These are phyloP conservation scores for Origma solitaria DNA, from an alignment of 2,113 vertebrate genomes.

Conservation along the genomic window DNA sequence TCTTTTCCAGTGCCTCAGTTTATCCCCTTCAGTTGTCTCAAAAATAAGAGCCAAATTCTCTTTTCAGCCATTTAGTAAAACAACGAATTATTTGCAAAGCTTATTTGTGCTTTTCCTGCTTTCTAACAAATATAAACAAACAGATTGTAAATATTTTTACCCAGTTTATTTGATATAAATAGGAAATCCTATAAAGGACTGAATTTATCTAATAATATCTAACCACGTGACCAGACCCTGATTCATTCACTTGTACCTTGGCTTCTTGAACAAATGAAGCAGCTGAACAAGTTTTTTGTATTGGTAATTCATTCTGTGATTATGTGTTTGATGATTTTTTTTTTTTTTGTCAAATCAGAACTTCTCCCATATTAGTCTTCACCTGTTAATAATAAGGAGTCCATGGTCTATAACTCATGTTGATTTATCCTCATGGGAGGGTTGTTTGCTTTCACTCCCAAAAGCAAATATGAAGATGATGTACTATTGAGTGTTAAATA, in stretches of 20 bases:
- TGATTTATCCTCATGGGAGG: neutral
- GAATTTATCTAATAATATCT: neutral
- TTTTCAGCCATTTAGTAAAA: neutral
- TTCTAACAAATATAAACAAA: neutral
- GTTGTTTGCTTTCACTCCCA: neutral
- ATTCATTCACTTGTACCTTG: neutral
- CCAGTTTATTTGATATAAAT: neutral
- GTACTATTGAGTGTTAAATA: neutral
- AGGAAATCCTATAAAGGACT: neutral
- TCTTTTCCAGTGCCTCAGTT: neutral
- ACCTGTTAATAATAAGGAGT: neutral
- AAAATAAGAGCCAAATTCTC: neutral
- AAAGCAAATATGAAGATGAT: neutral
- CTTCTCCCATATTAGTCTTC: neutral
- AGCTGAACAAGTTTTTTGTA: neutral
- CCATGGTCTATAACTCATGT: neutral
- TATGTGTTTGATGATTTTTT: neutral
- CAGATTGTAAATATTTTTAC: neutral
- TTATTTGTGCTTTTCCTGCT: neutral
- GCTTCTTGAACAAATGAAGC: neutral
- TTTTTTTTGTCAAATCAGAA: rapidly evolving
- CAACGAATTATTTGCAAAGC: neutral
- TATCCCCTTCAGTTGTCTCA: neutral
- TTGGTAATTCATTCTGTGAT: neutral
- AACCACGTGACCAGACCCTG: neutral